phyloP scores from a whole-genome alignment of 2,888 invertebrate species.

The Rhimphoctona megacephalus region DNA sequence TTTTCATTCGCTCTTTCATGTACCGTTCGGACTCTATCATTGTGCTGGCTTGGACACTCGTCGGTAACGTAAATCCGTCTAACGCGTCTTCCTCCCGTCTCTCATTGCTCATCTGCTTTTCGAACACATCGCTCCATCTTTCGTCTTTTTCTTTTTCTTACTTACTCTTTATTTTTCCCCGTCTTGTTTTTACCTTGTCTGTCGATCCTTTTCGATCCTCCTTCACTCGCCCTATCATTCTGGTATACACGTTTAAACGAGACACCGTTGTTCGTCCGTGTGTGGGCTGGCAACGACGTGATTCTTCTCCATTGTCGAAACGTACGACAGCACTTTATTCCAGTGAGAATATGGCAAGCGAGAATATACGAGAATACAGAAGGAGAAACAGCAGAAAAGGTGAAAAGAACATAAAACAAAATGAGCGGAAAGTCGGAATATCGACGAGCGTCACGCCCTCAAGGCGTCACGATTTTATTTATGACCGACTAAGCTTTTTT shows the following conservation, averaged over 20 bases:
- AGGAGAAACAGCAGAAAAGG: conserved; percentile 12
- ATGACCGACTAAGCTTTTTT: conserved; percentile 75
- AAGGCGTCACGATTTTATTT: conserved; percentile 76
- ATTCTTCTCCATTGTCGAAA: conserved; percentile 57
- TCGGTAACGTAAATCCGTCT: conserved; percentile 32
- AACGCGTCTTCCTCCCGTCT: conserved; percentile 24
- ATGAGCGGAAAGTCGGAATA: conserved; percentile 25
- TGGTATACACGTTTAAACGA: conserved; percentile 14
- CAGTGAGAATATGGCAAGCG: conserved; percentile 31
- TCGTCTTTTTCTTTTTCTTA: background rate
- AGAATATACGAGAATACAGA: conserved; percentile 5
- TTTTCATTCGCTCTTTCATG: conserved; percentile 14
- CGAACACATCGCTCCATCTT: conserved; percentile 23
- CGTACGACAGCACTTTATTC: conserved; percentile 63
- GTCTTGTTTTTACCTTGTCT: conserved; percentile 10
- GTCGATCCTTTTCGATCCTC: conserved; percentile 13
- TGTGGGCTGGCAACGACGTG: conserved; percentile 56
- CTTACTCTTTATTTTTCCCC: background rate
- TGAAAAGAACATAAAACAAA: conserved; percentile 26
- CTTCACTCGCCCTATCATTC: conserved; percentile 9
- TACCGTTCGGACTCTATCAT: conserved; percentile 13
- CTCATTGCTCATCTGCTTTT: conserved; percentile 48
- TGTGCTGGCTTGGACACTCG: background rate
- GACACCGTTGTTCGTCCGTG: conserved; percentile 15
- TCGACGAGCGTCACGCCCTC: conserved; percentile 69